These are phyloP conservation scores for Athene cunicularia DNA, from an alignment of 2,113 vertebrate genomes.

Conservation along the genomic window DNA sequence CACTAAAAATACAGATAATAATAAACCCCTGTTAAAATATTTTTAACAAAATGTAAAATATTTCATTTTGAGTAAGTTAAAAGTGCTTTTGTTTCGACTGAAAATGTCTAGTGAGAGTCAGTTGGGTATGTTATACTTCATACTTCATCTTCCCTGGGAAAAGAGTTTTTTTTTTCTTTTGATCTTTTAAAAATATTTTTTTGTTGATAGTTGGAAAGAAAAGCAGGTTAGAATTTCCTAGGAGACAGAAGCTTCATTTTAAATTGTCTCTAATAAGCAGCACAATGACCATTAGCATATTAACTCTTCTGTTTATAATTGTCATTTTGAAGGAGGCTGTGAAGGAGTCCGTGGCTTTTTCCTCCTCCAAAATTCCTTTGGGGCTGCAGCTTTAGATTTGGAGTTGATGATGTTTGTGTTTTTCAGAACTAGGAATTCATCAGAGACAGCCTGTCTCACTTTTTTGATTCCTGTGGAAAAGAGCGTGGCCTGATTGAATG, in stretches of 20 bases:
- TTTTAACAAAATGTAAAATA: not conserved
- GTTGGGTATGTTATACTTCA: not conserved
- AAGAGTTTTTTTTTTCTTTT: not conserved
- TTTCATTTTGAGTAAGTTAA: not conserved
- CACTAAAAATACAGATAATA: not conserved
- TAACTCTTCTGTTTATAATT: constrained; percentile 14
- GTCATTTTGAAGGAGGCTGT: constrained; percentile 16
- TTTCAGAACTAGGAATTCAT: constrained; percentile 1
- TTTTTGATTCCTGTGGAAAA: not conserved
- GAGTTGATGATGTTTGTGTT: not conserved
- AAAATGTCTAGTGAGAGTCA: not conserved
- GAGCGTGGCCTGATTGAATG: not conserved
- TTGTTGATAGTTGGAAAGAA: not conserved
- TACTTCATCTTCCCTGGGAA: not conserved
- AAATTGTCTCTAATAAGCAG: not conserved
- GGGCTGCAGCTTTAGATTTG: not conserved
- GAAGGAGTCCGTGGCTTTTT: constrained; percentile 26
- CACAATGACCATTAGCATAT: not conserved
- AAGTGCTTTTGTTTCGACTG: not conserved
- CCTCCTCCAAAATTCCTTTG: constrained; percentile 4
- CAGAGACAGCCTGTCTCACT: not conserved
- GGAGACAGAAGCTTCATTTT: not conserved
- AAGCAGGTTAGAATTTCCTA: not conserved
- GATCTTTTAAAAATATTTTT: not conserved
- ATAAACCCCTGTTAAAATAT: not conserved